Conservation (phyloP, 2,888 invertebrate species). For the Hybos culiciformis region DNA sequence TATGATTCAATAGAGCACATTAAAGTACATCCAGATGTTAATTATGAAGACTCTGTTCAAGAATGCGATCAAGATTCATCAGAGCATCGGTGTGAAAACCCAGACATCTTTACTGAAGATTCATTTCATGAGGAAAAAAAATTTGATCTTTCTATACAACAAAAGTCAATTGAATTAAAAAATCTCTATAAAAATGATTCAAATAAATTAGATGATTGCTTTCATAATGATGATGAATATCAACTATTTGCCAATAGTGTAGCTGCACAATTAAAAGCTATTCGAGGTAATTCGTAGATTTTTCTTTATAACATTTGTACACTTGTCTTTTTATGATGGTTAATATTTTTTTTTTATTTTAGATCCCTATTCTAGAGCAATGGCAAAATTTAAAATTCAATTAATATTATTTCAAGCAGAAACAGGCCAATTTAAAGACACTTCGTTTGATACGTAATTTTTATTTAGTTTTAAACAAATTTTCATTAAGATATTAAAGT, state of each 20-base stretch:
- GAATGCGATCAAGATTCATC: no score
- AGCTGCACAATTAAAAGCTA: constrained; percentile 23
- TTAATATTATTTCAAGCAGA: constrained; percentile 28
- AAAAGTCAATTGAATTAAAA: not conserved
- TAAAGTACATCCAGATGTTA: no score
- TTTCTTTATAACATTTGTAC: not conserved
- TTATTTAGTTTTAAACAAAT: no score
- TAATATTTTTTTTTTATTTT: constrained; percentile 5
- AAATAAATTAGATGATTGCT: no score
- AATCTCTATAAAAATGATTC: no score
- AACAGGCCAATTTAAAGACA: constrained; percentile 21
- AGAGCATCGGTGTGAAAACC: no score
- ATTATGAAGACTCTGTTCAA: not conserved
- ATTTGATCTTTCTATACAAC: no score
- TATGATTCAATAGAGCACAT: no score
- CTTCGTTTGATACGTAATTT: constrained; percentile 12
- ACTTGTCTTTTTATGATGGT: not conserved
- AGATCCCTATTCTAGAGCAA: constrained; percentile 24
- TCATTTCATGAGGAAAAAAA: no score
- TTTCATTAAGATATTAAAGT: no score
- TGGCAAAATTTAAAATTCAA: constrained; percentile 28
- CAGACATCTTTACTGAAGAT: no score
- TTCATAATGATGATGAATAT: constrained; percentile 20
- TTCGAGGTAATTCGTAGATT: no score
- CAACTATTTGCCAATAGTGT: constrained; percentile 24